These are phyloP conservation scores for Allygus modestus DNA, from an alignment of 2,888 invertebrate genomes.

Conservation along the genomic window DNA sequence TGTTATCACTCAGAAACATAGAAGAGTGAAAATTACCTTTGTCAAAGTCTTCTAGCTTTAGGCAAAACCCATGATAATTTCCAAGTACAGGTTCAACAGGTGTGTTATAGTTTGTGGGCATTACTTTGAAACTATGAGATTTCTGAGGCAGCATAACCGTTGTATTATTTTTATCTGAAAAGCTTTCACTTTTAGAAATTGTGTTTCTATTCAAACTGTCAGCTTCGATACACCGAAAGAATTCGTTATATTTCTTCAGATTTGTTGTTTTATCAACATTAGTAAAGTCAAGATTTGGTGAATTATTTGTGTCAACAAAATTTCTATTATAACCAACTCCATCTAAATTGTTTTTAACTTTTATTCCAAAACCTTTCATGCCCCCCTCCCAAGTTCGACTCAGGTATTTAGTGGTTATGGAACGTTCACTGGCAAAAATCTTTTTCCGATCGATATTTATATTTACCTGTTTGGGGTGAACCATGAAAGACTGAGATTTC, in stretches of 20 bases:
- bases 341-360: conserved; percentile 7
- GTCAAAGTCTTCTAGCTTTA: conserved; percentile 18
- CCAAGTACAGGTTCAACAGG: background rate
- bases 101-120: background rate
- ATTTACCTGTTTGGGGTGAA: conserved; percentile 31
- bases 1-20: background rate
- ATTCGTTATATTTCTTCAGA: conserved; percentile 36
- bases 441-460: conserved; percentile 15
- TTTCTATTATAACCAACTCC: background rate
- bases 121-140: conserved; percentile 48
- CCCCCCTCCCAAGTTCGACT: conserved; percentile 20
- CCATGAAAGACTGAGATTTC: conserved; percentile 24
- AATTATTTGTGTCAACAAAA: background rate
- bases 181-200: conserved; percentile 41
- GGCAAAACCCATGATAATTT: background rate
- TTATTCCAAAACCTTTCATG: background rate
- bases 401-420: conserved; percentile 6
- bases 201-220: conserved; percentile 33
- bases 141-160: conserved; percentile 2
- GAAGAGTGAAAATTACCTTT: background rate
- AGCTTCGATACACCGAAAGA: conserved; percentile 34
- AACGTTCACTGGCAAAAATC: conserved; percentile 22
- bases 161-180: conserved; percentile 8
- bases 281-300: background rate
- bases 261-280: conserved; percentile 15